Conservation (phyloP, 2,113 vertebrate species). For the Sula dactylatra region DNA sequence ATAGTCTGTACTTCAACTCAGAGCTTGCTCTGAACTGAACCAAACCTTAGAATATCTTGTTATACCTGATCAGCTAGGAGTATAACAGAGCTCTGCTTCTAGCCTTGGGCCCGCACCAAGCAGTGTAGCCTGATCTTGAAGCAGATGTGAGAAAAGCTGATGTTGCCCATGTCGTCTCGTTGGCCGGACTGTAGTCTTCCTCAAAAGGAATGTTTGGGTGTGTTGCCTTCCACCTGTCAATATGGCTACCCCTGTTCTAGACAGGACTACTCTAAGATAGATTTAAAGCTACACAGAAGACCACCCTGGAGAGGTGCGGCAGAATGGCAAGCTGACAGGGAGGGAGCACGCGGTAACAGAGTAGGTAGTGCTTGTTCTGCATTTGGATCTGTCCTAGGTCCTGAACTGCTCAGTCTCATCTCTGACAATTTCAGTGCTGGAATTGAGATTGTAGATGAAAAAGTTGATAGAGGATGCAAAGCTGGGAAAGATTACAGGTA, state of each 20-base stretch:
- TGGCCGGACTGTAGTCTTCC: background rate
- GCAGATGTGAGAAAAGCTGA: background rate
- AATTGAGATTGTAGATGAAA: background rate
- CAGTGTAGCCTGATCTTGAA: background rate
- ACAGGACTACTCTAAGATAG: background rate
- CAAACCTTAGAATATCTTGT: background rate
- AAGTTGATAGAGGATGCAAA: background rate
- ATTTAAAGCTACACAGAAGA: background rate
- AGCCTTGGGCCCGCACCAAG: background rate
- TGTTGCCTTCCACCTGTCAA: background rate
- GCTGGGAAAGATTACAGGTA: background rate
- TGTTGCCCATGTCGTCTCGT: background rate
- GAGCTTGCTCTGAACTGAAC: background rate
- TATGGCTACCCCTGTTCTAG: background rate
- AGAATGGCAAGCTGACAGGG: background rate
- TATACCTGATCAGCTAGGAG: background rate
- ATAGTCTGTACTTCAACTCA: background rate
- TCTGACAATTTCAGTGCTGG: background rate
- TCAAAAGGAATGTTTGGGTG: background rate
- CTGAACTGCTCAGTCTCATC: background rate
- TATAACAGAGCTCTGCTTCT: background rate
- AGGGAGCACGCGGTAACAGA: rapidly evolving
- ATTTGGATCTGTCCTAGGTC: slow-evolving; percentile 44
- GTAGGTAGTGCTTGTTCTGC: background rate
- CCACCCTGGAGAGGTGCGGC: background rate